Evolutionary conservation across 2,797 vertebrate genomes (phyloP).

Genomic region (Pseudochromis fuscus): DNA sequence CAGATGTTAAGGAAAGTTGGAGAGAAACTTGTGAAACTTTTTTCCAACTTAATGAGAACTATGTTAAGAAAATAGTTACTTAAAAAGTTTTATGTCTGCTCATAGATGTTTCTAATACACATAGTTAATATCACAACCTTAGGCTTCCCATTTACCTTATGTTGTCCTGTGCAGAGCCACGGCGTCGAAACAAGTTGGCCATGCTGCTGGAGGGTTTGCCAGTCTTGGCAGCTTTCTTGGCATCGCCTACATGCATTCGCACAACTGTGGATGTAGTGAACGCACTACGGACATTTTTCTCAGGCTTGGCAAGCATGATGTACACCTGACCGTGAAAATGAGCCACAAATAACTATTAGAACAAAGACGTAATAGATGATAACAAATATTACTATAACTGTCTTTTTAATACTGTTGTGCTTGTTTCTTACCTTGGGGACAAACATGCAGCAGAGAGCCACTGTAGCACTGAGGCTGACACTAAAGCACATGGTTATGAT

Average conservation of each 20-base stretch:
- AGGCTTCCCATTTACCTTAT: slow-evolving; percentile 86
- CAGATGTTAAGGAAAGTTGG: background rate
- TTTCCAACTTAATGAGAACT: background rate
- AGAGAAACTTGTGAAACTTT: background rate
- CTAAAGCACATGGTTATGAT: slow-evolving; percentile 99
- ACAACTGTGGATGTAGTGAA: slow-evolving; percentile 99
- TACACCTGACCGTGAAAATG: slow-evolving; percentile 76
- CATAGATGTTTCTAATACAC: no score
- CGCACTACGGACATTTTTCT: slow-evolving; percentile 97
- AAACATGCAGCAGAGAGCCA: slow-evolving; percentile 98
- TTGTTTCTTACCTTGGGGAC: slow-evolving; percentile 88
- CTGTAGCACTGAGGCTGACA: slow-evolving; percentile 96
- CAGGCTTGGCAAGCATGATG: slow-evolving; percentile 98
- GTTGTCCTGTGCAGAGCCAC: slow-evolving; percentile 91
- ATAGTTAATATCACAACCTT: no score
- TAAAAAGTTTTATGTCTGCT: background rate
- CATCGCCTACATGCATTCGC: slow-evolving; percentile 97
- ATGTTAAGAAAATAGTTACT: background rate
- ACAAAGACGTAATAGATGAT: background rate
- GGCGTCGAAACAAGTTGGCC: slow-evolving; percentile 93
- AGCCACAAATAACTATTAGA: background rate
- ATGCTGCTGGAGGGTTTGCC: slow-evolving; percentile 93
- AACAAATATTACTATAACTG: background rate
- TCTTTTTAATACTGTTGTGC: background rate
- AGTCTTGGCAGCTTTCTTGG: slow-evolving; percentile 92